Evolutionary conservation across 2,113 vertebrate species (phyloP).

Genomic region (Cryptomyrus ogoouensis): DNA sequence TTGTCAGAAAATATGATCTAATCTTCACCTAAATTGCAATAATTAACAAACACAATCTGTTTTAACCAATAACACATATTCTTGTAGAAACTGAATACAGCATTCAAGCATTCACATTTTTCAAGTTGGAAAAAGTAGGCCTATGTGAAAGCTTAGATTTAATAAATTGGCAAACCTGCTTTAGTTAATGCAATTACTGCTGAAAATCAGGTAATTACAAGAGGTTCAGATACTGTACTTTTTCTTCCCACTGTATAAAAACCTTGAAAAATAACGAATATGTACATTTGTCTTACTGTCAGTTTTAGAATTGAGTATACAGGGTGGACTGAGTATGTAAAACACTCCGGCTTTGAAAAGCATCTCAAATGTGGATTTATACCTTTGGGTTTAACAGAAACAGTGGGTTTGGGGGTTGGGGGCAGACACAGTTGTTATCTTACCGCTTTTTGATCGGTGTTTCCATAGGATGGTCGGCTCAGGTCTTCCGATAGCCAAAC

Average conservation of each 20-base stretch:
- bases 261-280: not conserved
- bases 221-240: not conserved
- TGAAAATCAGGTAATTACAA: not conserved
- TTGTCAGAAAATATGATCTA: not conserved
- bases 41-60: not conserved
- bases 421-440: not conserved
- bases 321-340: not conserved
- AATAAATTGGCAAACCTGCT: not conserved
- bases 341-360: not conserved
- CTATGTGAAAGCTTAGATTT: not conserved
- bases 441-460: constrained; percentile 87
- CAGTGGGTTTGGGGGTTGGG: not conserved
- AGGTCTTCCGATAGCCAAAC: constrained; percentile 86
- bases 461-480: constrained; percentile 91
- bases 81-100: not conserved
- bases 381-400: not conserved
- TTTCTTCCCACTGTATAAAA: not conserved
- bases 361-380: not conserved
- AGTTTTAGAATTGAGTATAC: not conserved
- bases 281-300: not conserved
- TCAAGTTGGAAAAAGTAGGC: not conserved
- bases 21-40: not conserved
- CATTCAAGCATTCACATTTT: not conserved
- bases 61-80: not conserved
- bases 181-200: not conserved